Conservation (phyloP, 1,140 invertebrate species). For the Elysia chlorotica region DNA sequence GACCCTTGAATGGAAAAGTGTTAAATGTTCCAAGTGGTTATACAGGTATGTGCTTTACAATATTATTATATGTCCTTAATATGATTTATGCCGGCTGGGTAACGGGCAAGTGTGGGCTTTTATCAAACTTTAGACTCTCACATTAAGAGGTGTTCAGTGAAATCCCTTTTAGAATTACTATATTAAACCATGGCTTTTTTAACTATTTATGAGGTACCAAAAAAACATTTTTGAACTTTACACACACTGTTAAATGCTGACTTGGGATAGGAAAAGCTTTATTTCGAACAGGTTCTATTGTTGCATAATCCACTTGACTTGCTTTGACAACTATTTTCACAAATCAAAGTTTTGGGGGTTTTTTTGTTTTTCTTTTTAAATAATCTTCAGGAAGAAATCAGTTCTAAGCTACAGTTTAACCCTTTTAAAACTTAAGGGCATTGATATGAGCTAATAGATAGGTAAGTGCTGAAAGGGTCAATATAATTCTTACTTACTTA, state of each 20-base stretch:
- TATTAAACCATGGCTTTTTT: not conserved
- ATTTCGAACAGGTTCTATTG: too few species aligned
- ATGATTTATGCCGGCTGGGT: not conserved
- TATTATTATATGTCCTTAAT: not conserved
- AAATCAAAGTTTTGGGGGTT: too few species aligned
- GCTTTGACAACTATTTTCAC: too few species aligned
- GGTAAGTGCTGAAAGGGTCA: not conserved
- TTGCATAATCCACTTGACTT: too few species aligned
- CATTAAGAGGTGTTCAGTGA: not conserved
- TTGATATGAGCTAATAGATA: not conserved
- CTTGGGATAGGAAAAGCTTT: too few species aligned
- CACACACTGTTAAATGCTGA: too few species aligned
- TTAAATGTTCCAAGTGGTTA: constrained; percentile 70
- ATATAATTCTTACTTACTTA: not conserved
- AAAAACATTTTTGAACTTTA: too few species aligned
- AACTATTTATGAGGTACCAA: not conserved
- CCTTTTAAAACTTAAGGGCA: not conserved
- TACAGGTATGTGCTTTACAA: too few species aligned
- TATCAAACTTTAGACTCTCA: not conserved
- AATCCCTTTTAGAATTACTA: not conserved
- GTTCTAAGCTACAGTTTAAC: not conserved
- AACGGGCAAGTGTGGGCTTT: not conserved
- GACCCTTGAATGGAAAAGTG: constrained; percentile 70
- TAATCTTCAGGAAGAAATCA: too few species aligned
- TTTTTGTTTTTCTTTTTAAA: too few species aligned